phyloP scores from a whole-genome alignment of 1,140 invertebrate species.

The Diploscapter pachys region DNA sequence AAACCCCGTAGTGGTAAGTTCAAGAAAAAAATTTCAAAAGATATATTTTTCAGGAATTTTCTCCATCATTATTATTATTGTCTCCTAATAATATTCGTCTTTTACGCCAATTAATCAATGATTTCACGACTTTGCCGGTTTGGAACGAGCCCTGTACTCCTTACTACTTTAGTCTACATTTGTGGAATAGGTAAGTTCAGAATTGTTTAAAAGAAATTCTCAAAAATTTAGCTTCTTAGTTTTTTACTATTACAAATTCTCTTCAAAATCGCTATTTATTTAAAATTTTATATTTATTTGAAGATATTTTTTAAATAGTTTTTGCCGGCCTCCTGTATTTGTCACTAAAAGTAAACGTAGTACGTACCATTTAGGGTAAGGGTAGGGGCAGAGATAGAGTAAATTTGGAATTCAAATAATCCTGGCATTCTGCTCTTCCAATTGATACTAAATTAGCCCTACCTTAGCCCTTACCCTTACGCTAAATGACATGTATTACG shows the following conservation, averaged over 20 bases:
- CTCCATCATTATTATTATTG: constrained; percentile 13
- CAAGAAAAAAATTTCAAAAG: not conserved
- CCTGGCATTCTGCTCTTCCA: not conserved
- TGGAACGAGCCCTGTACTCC: constrained; percentile 30
- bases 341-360: too few species aligned
- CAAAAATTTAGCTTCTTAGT: not conserved
- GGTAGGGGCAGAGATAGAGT: too few species aligned
- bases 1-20: constrained; percentile 22
- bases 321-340: too few species aligned
- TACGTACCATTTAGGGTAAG: too few species aligned
- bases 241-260: not conserved
- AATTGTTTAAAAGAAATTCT: not conserved
- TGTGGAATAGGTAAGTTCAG: constrained; percentile 10
- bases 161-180: constrained; percentile 19
- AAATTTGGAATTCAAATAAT: too few species aligned
- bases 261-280: too few species aligned
- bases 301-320: too few species aligned
- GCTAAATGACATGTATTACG: not conserved
- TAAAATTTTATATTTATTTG: too few species aligned
- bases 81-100: constrained; percentile 21
- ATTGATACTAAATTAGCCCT: not conserved
- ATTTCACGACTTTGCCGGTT: constrained; percentile 19
- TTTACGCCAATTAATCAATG: constrained; percentile 12
- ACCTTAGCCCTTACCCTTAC: not conserved
- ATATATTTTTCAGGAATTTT: constrained; percentile 15